These are phyloP conservation scores for Acleris cristana DNA, from an alignment of 2,888 invertebrate genomes.

Conservation along the genomic window DNA sequence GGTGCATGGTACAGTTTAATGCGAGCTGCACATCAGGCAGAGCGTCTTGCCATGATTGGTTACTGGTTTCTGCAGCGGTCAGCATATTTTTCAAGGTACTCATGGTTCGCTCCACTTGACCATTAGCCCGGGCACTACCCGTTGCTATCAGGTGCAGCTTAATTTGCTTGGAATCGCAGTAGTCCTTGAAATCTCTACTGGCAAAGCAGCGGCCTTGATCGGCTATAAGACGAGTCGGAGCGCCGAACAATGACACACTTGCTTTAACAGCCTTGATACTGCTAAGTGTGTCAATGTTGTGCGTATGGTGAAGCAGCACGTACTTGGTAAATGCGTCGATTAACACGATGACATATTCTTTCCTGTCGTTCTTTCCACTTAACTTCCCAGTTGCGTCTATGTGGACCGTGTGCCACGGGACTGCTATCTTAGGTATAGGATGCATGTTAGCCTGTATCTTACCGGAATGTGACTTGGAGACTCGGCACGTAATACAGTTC, in stretches of 20 bases:
- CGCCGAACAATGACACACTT: not conserved
- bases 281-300: not conserved
- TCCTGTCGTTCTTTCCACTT: constrained; percentile 43
- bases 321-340: constrained; percentile 6
- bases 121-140: constrained; percentile 16
- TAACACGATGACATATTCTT: not conserved
- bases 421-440: constrained; percentile 49
- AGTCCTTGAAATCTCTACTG: constrained; percentile 23
- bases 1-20: constrained; percentile 9
- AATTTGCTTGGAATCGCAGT: constrained; percentile 16
- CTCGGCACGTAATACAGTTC: no score
- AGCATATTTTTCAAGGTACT: constrained; percentile 21
- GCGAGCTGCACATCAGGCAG: constrained; percentile 23
- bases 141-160: constrained; percentile 17
- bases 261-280: not conserved
- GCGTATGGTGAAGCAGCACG: not conserved
- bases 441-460: no score
- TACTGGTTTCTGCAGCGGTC: constrained; percentile 4
- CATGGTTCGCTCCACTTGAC: constrained; percentile 32
- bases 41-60: constrained; percentile 15
- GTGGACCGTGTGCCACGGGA: constrained; percentile 51
- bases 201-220: constrained; percentile 11
- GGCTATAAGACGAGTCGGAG: constrained; percentile 26
- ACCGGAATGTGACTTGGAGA: no score
- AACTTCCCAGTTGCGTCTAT: constrained; percentile 46